Evolutionary conservation across 2,797 vertebrate species (phyloP).

Genomic region (Ctenosaura bakeri): DNA sequence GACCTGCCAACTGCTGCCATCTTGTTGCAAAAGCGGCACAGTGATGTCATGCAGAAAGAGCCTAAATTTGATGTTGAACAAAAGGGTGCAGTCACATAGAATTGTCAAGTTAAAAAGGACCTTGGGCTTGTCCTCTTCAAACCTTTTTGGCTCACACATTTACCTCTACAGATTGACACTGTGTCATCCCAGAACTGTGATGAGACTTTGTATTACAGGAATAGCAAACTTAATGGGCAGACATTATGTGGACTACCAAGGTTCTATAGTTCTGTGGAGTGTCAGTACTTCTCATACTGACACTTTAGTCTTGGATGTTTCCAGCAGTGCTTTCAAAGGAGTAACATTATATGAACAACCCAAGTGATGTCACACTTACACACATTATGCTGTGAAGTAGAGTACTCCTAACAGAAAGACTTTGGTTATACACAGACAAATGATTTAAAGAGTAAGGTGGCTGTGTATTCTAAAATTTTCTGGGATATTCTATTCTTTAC

Average conservation of each 20-base stretch:
- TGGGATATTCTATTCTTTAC: background rate
- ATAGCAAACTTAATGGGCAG: background rate
- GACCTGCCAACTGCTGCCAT: no score
- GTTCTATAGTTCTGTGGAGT: background rate
- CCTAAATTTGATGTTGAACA: background rate
- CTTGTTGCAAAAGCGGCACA: no score
- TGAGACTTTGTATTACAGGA: background rate
- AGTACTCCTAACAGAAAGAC: background rate
- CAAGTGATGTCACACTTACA: background rate
- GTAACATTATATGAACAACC: background rate
- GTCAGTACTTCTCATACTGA: background rate
- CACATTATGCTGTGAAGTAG: background rate
- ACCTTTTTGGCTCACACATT: background rate
- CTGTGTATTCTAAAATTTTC: background rate
- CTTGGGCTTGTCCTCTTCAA: background rate
- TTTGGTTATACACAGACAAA: background rate
- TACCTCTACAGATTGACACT: background rate
- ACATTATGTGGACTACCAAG: background rate
- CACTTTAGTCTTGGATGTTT: background rate
- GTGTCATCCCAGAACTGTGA: background rate
- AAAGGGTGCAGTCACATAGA: background rate
- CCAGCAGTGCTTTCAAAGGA: background rate
- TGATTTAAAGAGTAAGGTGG: background rate
- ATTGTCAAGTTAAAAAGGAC: background rate
- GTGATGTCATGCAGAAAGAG: no score